Base-by-base conservation (phyloP, 2,113 vertebrate genomes). In the Corythaeola cristata region DNA sequence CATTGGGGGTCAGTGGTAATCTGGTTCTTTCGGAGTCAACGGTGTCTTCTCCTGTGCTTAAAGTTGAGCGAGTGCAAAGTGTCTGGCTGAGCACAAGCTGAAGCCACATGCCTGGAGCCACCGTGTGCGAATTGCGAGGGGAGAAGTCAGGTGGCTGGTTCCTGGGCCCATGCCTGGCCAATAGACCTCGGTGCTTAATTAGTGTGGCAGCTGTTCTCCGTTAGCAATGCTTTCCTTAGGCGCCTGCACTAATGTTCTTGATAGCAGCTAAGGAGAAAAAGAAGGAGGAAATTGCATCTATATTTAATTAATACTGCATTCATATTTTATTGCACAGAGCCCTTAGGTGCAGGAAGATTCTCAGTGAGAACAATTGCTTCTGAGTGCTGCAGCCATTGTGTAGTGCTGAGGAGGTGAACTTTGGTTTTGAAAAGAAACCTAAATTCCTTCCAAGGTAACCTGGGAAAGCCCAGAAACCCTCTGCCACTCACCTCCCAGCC, bases 271-370 rank as follows among this genome's bases (percentile, higher is more conserved):
- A 84, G 81, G 95, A 96, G 85, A 85, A 93, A 94, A 81, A 89
- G 63, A 49, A 94, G 86, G 84, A 96, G 89, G 94, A 97, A 95
- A 97, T 94, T 85, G 77, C 96, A 95, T 97, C 96, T 95, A 93
- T 95, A 92, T 97, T 97, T 97, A 96, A 97, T 97, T 97, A 97
- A 91, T 95, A 55, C 58, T 44, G 84, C 94, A 94, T 96, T 95
- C 81, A 89, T 97, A 97, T 97, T 97, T 97, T 95, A 96, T 97
- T 92, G 90, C 2, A 2, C 84, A 93, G 97, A 88, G 71, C 93
- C 94, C 95, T 92, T 89, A 91, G 93, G 93, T 95, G 74, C 84
- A 83, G 58, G 81, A 85, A 85, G 90, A 79, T 58, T 76, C 84
- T 63, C 30, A 10, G 64, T 15, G 73, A 92, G 89, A 91, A 91